A percentile compares a stretch with the other conserved stretches of the same genome.
Evolutionary conservation across 2,113 vertebrate species (phyloP).

Genomic region (Heteronetta atricapilla): DNA sequence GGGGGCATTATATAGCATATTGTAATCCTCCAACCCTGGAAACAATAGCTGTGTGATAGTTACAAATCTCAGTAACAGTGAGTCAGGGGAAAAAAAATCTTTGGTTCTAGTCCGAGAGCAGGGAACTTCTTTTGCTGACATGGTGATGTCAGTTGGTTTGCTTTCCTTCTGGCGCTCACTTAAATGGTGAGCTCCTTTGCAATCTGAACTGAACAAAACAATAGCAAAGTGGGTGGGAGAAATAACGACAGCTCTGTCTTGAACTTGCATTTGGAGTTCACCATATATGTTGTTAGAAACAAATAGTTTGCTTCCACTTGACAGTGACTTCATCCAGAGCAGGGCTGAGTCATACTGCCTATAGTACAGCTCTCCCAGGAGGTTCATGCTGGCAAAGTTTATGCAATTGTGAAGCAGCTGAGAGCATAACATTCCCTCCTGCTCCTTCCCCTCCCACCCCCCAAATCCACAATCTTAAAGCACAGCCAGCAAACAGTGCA

Average conservation of each 20-base stretch:
- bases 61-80: background rate
- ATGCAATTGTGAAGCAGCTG: background rate
- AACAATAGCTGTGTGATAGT: background rate
- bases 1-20: accelerated
- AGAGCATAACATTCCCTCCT: background rate
- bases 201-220: background rate
- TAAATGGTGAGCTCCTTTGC: background rate
- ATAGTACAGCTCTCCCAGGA: background rate
- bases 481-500: background rate
- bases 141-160: background rate
- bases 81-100: background rate
- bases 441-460: background rate
- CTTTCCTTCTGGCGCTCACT: background rate
- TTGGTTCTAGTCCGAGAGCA: background rate
- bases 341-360: constrained; percentile 60
- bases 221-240: background rate
- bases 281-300: constrained; percentile 37
- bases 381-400: background rate
- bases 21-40: background rate
- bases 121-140: background rate
- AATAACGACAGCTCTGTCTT: background rate
- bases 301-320: constrained; percentile 40
- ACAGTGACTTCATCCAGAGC: constrained; percentile 67
- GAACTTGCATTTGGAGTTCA: constrained; percentile 6
- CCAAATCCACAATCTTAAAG: background rate